Conservation (phyloP, 2,888 invertebrate genomes). For the Cerastis leucographa region DNA sequence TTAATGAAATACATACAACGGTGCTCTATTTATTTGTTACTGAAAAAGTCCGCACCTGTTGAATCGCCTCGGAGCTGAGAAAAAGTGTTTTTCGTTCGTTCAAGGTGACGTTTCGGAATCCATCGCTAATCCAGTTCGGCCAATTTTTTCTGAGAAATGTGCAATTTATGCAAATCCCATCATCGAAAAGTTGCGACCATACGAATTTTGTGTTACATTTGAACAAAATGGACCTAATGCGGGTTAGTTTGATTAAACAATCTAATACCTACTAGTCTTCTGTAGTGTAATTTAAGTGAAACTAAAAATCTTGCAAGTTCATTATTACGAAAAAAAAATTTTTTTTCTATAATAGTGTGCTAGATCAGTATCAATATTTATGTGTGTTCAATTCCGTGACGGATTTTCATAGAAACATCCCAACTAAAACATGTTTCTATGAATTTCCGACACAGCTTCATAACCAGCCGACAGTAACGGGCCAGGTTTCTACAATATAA, state of each 20-base stretch:
- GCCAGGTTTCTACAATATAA: too few relatives aligned
- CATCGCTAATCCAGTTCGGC: conserved; percentile 28
- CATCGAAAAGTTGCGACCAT: conserved; percentile 67
- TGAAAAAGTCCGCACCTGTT: conserved; percentile 10
- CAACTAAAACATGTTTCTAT: not conserved
- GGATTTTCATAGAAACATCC: too few relatives aligned
- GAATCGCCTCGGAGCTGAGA: not conserved
- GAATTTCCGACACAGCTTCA: not conserved
- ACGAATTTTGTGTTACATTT: conserved; percentile 75
- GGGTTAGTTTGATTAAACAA: conserved; percentile 51
- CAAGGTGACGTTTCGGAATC: conserved; percentile 52
- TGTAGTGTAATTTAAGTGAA: not conserved
- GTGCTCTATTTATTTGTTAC: not conserved
- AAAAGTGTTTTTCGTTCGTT: conserved; percentile 21
- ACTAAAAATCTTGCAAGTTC: not conserved
- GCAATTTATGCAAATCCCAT: conserved; percentile 63
- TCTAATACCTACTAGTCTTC: too few relatives aligned
- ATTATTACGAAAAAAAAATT: not conserved
- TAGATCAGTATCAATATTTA: not conserved
- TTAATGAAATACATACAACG: not conserved
- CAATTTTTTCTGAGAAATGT: conserved; percentile 49
- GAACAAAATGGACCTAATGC: conserved; percentile 24
- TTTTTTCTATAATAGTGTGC: not conserved
- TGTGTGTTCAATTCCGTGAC: too few relatives aligned
- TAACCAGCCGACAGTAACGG: not conserved